A percentile compares a stretch with the other conserved stretches of the same genome.
phyloP scores from a whole-genome alignment of 2,113 vertebrate genomes.

The Ancistrus triradiatus region DNA sequence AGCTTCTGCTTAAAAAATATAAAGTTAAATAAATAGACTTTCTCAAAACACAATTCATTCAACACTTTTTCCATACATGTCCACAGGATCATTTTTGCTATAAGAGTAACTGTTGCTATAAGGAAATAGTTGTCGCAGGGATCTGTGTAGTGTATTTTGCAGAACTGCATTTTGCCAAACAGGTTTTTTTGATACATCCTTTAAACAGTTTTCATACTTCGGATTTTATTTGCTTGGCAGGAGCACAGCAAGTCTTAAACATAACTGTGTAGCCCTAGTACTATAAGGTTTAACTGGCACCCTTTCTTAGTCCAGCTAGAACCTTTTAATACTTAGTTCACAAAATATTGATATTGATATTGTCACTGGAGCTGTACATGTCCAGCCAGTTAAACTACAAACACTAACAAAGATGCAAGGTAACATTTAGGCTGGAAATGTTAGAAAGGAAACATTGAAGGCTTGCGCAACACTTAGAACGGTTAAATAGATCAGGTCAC shows the following conservation, averaged over 20 bases:
- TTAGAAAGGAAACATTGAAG: slow-evolving; percentile 69
- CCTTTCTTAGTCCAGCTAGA: slow-evolving; percentile 37
- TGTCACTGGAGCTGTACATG: slow-evolving; percentile 66
- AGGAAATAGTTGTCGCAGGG: too few relatives aligned
- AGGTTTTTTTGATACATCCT: slow-evolving; percentile 3
- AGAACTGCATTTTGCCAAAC: slow-evolving; percentile 36
- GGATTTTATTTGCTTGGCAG: slow-evolving; percentile 53
- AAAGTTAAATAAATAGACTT: slow-evolving; percentile 53
- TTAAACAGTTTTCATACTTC: slow-evolving; percentile 17
- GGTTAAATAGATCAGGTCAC: slow-evolving; percentile 61
- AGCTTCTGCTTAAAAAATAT: slow-evolving; percentile 50
- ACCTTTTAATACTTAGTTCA: slow-evolving; percentile 7
- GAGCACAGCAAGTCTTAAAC: slow-evolving; percentile 66
- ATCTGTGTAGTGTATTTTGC: slow-evolving; percentile 35
- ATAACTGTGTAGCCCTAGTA: not conserved
- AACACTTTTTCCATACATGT: slow-evolving; percentile 39
- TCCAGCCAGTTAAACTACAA: slow-evolving; percentile 65
- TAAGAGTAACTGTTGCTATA: slow-evolving; percentile 33
- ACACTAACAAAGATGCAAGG: slow-evolving; percentile 64
- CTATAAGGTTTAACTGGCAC: not conserved
- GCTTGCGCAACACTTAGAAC: slow-evolving; percentile 58
- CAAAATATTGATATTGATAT: slow-evolving; percentile 62
- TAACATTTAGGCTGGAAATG: slow-evolving; percentile 67
- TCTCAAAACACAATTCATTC: slow-evolving; percentile 45
- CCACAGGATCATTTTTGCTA: slow-evolving; percentile 38